Evolutionary conservation across 2,888 invertebrate genomes (phyloP).

Genomic region (Phyto melanocephala): DNA sequence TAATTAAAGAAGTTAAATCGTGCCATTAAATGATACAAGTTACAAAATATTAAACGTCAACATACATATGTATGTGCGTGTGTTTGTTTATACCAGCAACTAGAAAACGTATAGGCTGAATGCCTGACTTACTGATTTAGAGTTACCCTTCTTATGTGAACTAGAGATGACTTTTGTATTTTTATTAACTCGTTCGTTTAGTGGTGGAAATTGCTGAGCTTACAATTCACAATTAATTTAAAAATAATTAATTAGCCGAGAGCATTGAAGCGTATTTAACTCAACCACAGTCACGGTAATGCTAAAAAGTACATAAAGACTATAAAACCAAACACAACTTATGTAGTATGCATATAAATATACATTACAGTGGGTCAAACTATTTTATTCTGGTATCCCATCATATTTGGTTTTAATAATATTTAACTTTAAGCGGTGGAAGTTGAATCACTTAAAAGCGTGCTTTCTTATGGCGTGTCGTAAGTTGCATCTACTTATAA

Average conservation of each 20-base stretch:
- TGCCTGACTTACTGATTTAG: not conserved
- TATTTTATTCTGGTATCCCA: too few relatives aligned
- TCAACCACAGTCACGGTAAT: constrained; percentile 6
- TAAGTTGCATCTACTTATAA: too few relatives aligned
- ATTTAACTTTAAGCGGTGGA: too few relatives aligned
- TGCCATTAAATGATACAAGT: constrained; percentile 66
- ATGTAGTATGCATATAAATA: not conserved
- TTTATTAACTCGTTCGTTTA: constrained; percentile 16
- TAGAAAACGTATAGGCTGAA: not conserved
- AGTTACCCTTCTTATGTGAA: constrained; percentile 9
- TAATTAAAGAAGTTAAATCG: constrained; percentile 72
- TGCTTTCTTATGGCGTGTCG: too few relatives aligned
- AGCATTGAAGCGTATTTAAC: constrained; percentile 73
- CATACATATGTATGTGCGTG: too few relatives aligned
- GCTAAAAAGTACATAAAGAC: not conserved
- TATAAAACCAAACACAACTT: not conserved
- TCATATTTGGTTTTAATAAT: too few relatives aligned
- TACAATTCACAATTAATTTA: constrained; percentile 70
- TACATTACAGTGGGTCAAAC: too few relatives aligned
- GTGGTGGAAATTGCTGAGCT: constrained; percentile 43
- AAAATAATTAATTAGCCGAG: constrained; percentile 73
- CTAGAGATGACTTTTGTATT: constrained; percentile 13
- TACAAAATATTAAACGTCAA: constrained; percentile 38
- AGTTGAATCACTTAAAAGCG: too few relatives aligned
- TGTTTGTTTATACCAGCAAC: constrained; percentile 4